phyloP scores from a whole-genome alignment of 2,888 invertebrate species.

The Listrodromus nycthemerus region DNA sequence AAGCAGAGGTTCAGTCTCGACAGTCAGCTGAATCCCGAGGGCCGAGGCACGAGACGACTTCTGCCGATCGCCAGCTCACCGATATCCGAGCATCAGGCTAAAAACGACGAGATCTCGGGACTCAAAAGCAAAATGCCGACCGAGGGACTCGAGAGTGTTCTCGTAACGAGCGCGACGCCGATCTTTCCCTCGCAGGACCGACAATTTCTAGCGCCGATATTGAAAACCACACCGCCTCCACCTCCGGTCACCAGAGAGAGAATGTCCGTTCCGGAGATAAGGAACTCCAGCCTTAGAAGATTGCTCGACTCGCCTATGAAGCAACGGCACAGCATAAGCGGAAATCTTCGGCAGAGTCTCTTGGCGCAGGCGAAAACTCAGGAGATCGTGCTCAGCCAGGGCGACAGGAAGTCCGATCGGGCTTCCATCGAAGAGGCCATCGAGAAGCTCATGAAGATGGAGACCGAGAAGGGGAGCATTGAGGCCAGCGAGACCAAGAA shows the following conservation, averaged over 20 bases:
- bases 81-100: slow-evolving; percentile 76
- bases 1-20: slow-evolving; percentile 81
- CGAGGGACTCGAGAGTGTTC: slow-evolving; percentile 77
- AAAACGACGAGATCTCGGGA: slow-evolving; percentile 48
- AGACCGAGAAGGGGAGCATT: slow-evolving; percentile 59
- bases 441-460: slow-evolving; percentile 69
- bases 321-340: slow-evolving; percentile 81
- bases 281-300: slow-evolving; percentile 79
- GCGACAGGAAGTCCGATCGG: slow-evolving; percentile 43
- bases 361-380: slow-evolving; percentile 68
- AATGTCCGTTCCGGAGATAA: slow-evolving; percentile 81
- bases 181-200: slow-evolving; percentile 76
- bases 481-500: slow-evolving; percentile 57
- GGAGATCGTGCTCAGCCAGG: slow-evolving; percentile 60
- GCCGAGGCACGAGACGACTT: slow-evolving; percentile 73
- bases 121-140: slow-evolving; percentile 64
- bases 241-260: slow-evolving; percentile 73
- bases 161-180: slow-evolving; percentile 79
- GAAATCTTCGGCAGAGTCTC: slow-evolving; percentile 74
- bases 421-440: slow-evolving; percentile 59
- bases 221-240: slow-evolving; percentile 62
- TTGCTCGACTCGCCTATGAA: slow-evolving; percentile 79
- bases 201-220: slow-evolving; percentile 70
- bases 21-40: slow-evolving; percentile 78
- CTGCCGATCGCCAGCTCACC: slow-evolving; percentile 81